Conservation (phyloP, 2,888 invertebrate genomes). For the Calliphora vomitoria region DNA sequence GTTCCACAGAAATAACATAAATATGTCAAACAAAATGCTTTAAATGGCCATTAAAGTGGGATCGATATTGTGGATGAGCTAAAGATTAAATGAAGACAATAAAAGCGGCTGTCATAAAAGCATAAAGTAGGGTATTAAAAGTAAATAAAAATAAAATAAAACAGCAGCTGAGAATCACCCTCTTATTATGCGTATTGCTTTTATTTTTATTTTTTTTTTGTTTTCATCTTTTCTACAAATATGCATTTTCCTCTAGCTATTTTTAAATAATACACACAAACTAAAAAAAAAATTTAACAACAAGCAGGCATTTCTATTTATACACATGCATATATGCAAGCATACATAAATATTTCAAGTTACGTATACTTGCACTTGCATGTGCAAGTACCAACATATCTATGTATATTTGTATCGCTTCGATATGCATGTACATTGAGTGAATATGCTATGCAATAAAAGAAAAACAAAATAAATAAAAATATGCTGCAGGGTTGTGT, state of each 20-base stretch:
- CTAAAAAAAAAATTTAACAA: slow-evolving; percentile 20
- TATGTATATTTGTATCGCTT: neutral
- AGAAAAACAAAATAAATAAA: neutral
- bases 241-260: slow-evolving; percentile 50
- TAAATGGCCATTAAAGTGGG: slow-evolving; percentile 6
- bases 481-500: neutral
- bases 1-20: neutral
- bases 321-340: slow-evolving; percentile 25
- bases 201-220: slow-evolving; percentile 14
- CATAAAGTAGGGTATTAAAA: slow-evolving; percentile 58
- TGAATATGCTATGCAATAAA: neutral
- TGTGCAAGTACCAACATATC: slow-evolving; percentile 3
- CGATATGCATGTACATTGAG: neutral
- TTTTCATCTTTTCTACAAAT: slow-evolving; percentile 36
- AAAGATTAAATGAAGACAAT: neutral
- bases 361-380: neutral
- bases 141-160: slow-evolving; percentile 37
- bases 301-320: slow-evolving; percentile 57
- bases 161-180: slow-evolving; percentile 59
- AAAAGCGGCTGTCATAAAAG: slow-evolving; percentile 15
- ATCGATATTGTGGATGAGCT: neutral
- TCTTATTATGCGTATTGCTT: slow-evolving; percentile 51
- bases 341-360: neutral
- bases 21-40: neutral
- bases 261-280: slow-evolving; percentile 47